Evolutionary conservation across 1,140 invertebrate genomes (phyloP).

Genomic region (Habropoda laboriosa): DNA sequence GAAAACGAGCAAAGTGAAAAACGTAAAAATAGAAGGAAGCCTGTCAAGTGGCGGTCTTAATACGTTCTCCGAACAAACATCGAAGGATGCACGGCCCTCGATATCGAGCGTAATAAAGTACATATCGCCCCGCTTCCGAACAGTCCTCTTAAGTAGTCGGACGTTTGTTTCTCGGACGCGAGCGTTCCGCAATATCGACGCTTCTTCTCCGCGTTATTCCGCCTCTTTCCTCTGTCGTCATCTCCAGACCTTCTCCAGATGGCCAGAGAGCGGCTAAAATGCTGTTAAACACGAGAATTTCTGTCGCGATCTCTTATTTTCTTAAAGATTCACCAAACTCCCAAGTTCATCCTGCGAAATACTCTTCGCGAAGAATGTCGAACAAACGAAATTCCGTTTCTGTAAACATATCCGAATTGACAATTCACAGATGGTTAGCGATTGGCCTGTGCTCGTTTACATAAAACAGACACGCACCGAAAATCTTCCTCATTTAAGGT

Average conservation of each 20-base stretch:
- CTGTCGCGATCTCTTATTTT: too few relatives aligned
- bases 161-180: background rate
- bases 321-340: background rate
- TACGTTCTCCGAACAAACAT: background rate
- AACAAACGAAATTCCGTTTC: conserved; percentile 17
- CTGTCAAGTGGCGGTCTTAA: background rate
- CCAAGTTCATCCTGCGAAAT: background rate
- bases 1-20: background rate
- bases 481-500: conserved; percentile 57
- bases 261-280: too few relatives aligned
- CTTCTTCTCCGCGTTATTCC: background rate
- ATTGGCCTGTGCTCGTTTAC: conserved; percentile 58
- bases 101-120: background rate
- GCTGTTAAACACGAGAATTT: too few relatives aligned
- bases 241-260: too few relatives aligned
- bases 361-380: background rate
- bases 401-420: conserved; percentile 45
- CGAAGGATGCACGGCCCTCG: background rate
- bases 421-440: conserved; percentile 52
- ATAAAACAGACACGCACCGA: conserved; percentile 61
- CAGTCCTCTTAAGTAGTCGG: background rate
- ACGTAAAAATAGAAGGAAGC: background rate
- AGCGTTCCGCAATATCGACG: background rate
- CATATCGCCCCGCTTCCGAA: background rate
- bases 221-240: too few relatives aligned